Percentiles rank a stretch among this genome's conserved stretches.
Conservation (phyloP, 2,888 invertebrate genomes). For the Pachydiplax longipennis region DNA sequence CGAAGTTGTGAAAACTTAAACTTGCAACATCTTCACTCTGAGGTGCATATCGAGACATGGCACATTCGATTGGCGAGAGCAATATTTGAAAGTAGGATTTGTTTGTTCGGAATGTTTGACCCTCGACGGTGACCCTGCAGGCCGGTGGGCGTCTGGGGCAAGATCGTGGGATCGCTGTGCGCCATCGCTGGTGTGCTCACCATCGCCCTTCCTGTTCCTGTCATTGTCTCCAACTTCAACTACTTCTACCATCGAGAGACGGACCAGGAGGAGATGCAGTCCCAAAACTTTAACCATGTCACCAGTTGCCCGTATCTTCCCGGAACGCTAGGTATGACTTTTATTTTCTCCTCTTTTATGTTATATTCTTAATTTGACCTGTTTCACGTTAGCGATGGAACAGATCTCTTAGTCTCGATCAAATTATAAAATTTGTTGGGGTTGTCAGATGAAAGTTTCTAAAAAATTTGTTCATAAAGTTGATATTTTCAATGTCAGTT, state of each 20-base stretch:
- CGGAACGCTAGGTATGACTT: conserved; percentile 90
- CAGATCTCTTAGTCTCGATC: no score
- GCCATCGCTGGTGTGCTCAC: conserved; percentile 99
- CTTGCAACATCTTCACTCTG: neutral
- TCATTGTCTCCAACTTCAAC: conserved; percentile 99
- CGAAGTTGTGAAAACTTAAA: neutral
- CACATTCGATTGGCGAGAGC: no score
- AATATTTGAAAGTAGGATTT: no score
- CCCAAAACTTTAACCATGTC: conserved; percentile 97
- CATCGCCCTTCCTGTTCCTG: conserved; percentile 98
- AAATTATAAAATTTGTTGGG: no score
- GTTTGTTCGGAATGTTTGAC: neutral
- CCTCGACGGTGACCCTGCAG: conserved; percentile 63
- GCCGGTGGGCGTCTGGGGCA: conserved; percentile 99
- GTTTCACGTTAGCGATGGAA: no score
- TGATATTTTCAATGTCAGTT: no score
- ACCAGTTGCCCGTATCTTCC: conserved; percentile 97
- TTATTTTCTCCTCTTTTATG: no score
- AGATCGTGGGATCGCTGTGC: conserved; percentile 97
- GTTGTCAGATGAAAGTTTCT: no score
- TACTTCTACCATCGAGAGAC: conserved; percentile 99
- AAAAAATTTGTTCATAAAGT: no score
- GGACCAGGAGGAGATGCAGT: conserved; percentile 99
- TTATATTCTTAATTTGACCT: no score
- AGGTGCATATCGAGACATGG: no score